phyloP scores from a whole-genome alignment of 2,888 invertebrate genomes.

The Pseudococcus longispinus region DNA sequence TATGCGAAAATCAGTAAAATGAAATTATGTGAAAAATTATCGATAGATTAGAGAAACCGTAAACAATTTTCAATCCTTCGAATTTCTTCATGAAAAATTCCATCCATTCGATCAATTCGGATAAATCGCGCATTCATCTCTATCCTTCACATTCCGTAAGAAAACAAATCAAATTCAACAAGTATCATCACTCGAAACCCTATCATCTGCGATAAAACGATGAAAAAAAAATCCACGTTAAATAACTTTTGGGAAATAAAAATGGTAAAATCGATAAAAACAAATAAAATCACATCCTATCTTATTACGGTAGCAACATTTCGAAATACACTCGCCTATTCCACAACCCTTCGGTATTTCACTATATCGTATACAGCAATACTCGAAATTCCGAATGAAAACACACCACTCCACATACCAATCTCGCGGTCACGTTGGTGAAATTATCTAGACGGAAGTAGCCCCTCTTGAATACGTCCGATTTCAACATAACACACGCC shows the following conservation, averaged over 20 bases:
- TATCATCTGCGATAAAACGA: too few relatives aligned
- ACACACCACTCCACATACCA: not conserved
- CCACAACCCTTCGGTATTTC: not conserved
- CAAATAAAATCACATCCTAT: not conserved
- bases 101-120: too few relatives aligned
- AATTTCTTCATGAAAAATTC: too few relatives aligned
- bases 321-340: not conserved
- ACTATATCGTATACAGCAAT: not conserved
- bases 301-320: not conserved
- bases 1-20: too few relatives aligned
- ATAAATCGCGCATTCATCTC: too few relatives aligned
- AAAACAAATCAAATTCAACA: not conserved
- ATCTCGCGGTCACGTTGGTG: not conserved
- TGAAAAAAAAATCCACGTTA: too few relatives aligned
- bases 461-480: not conserved
- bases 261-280: not conserved
- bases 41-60: too few relatives aligned
- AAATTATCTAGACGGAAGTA: conserved; percentile 8
- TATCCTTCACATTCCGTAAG: too few relatives aligned
- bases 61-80: too few relatives aligned
- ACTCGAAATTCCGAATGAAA: not conserved
- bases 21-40: too few relatives aligned
- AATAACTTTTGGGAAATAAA: not conserved
- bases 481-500: not conserved
- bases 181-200: not conserved